These are phyloP conservation scores for Ophion costatus DNA, from an alignment of 2,888 invertebrate genomes.

Conservation along the genomic window DNA sequence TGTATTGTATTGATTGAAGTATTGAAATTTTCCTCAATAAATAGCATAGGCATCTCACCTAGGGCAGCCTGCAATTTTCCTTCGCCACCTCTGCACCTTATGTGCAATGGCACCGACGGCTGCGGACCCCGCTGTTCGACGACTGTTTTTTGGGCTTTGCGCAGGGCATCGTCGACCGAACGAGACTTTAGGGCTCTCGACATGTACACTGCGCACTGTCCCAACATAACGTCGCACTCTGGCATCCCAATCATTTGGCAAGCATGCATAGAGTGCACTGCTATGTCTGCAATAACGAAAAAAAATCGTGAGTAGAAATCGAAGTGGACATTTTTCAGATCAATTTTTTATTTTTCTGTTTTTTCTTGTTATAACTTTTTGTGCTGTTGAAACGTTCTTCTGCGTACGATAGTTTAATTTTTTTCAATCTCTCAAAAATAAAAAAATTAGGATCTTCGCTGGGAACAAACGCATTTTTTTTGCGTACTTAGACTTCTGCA, in stretches of 20 bases:
- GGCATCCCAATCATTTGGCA: slow-evolving; percentile 92
- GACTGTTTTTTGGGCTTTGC: slow-evolving; percentile 54
- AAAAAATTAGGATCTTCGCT: too few species aligned
- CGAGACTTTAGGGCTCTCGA: slow-evolving; percentile 89
- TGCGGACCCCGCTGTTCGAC: slow-evolving; percentile 85
- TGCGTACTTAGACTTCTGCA: too few species aligned
- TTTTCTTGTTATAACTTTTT: too few species aligned
- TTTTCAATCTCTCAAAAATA: too few species aligned
- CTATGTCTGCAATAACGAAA: slow-evolving; percentile 85
- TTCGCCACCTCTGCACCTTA: slow-evolving; percentile 86
- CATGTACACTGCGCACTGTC: slow-evolving; percentile 90
- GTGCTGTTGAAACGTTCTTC: too few species aligned
- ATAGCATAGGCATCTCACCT: slow-evolving; percentile 62
- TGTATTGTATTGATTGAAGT: too few species aligned
- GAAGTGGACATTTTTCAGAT: not conserved
- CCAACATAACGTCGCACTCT: slow-evolving; percentile 90
- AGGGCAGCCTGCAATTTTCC: slow-evolving; percentile 66
- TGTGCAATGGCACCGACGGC: slow-evolving; percentile 89
- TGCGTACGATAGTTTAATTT: too few species aligned
- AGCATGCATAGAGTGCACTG: slow-evolving; percentile 90
- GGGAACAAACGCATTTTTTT: too few species aligned
- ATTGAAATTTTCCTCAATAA: too few species aligned
- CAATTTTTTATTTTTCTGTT: not conserved
- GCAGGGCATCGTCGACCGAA: slow-evolving; percentile 84
- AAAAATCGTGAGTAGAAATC: not conserved